Evolutionary conservation across 2,797 vertebrate species (phyloP).

Genomic region (Rhadinocentrus ornatus): DNA sequence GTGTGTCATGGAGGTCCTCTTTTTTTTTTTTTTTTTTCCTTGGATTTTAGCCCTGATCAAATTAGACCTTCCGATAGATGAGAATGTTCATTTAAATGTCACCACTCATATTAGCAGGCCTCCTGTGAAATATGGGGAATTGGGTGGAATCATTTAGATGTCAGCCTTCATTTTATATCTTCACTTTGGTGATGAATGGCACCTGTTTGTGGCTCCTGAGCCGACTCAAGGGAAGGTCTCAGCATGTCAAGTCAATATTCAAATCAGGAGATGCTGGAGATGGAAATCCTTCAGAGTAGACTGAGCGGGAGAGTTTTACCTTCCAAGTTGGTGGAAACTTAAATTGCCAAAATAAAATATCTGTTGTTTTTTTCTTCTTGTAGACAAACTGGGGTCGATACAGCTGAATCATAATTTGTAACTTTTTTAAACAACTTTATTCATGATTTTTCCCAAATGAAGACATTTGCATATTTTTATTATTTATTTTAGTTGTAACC

Average conservation of each 20-base stretch:
- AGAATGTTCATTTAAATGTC: constrained; percentile 80
- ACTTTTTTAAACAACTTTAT: too few species aligned
- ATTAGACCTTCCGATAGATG: constrained; percentile 66
- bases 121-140: constrained; percentile 66
- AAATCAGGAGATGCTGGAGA: constrained; percentile 33
- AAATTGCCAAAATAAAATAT: constrained; percentile 10
- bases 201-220: constrained; percentile 49
- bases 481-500: too few species aligned
- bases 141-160: constrained; percentile 61
- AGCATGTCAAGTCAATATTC: constrained; percentile 57
- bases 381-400: neutral
- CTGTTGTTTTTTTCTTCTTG: neutral
- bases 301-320: neutral
- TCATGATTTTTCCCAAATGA: too few species aligned
- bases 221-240: constrained; percentile 47
- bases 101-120: constrained; percentile 61
- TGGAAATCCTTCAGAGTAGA: neutral
- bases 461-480: too few species aligned
- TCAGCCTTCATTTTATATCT: constrained; percentile 59
- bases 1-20: neutral
- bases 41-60: constrained; percentile 59
- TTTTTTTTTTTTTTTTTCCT: constrained; percentile 5
- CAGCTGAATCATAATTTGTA: too few species aligned
- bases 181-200: constrained; percentile 64
- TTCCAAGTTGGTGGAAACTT: constrained; percentile 19